These are phyloP conservation scores for Pempheris klunzingeri DNA, from an alignment of 2,797 vertebrate genomes.

Conservation along the genomic window DNA sequence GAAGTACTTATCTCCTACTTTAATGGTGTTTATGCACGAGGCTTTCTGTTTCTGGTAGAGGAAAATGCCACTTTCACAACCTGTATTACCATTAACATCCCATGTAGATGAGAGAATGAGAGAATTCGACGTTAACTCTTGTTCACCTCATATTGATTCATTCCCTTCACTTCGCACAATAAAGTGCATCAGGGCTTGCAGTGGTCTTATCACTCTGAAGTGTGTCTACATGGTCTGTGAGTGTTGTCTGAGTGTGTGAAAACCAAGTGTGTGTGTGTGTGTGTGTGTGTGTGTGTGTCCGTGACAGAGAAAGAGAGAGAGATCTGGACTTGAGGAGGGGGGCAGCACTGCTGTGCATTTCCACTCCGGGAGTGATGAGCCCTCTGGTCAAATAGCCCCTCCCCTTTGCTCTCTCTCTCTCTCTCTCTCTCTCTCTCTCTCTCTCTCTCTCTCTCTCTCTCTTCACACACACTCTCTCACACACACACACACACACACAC, in stretches of 20 bases:
- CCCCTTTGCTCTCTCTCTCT: slow-evolving; percentile 50
- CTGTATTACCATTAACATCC: background rate
- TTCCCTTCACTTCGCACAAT: slow-evolving; percentile 27
- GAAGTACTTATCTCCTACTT: background rate
- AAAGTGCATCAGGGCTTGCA: slow-evolving; percentile 26
- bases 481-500: slow-evolving; percentile 24
- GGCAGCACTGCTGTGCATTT: slow-evolving; percentile 78
- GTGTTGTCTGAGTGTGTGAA: slow-evolving; percentile 39
- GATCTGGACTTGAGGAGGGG: slow-evolving; percentile 68
- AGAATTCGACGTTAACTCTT: background rate
- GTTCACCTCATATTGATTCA: slow-evolving; percentile 17
- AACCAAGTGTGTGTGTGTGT: slow-evolving; percentile 13
- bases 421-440: slow-evolving; percentile 8
- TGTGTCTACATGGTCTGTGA: slow-evolving; percentile 47
- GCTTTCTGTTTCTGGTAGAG: background rate
- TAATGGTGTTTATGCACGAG: background rate
- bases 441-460: slow-evolving; percentile 22
- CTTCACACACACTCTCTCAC: slow-evolving; percentile 27
- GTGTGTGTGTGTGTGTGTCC: slow-evolving; percentile 9
- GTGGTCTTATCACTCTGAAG: slow-evolving; percentile 40
- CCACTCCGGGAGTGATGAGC: slow-evolving; percentile 63
- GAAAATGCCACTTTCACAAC: background rate
- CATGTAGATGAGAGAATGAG: background rate
- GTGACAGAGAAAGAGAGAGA: slow-evolving; percentile 9
- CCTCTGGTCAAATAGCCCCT: slow-evolving; percentile 75